Percentiles rank a stretch among this genome's conserved stretches.
These are phyloP conservation scores for Acipenser transmontanus DNA, from an alignment of 2,797 vertebrate genomes.

Conservation along the genomic window DNA sequence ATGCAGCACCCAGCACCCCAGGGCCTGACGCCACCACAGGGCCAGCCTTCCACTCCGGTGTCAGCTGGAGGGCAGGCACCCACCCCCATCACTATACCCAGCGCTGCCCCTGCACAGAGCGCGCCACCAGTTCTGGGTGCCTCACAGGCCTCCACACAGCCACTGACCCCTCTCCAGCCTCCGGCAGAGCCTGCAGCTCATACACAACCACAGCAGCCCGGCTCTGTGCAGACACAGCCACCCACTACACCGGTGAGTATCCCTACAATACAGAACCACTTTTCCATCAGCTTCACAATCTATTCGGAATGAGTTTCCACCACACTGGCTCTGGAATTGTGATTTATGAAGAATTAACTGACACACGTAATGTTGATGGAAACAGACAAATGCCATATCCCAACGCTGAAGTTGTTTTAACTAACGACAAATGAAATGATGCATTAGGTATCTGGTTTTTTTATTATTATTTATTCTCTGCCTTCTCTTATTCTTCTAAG, in stretches of 20 bases:
- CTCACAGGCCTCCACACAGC: conserved; percentile 70
- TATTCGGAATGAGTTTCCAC: too few relatives aligned
- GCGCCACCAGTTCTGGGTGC: conserved; percentile 69
- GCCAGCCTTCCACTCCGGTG: conserved; percentile 64
- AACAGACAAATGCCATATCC: too few relatives aligned
- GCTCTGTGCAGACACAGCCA: conserved; percentile 77
- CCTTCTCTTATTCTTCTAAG: conserved; percentile 47
- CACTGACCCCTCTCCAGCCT: conserved; percentile 72
- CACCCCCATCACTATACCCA: conserved; percentile 71
- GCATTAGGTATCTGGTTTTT: conserved; percentile 10
- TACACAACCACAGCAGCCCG: conserved; percentile 55
- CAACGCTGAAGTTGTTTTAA: too few relatives aligned
- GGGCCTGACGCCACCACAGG: conserved; percentile 71
- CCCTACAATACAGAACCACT: neutral
- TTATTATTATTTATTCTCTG: conserved; percentile 32
- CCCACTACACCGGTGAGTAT: conserved; percentile 89
- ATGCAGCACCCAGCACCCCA: conserved; percentile 54
- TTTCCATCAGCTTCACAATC: too few relatives aligned
- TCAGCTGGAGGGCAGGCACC: conserved; percentile 65
- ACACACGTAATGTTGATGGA: too few relatives aligned
- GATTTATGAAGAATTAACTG: too few relatives aligned
- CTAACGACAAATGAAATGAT: too few relatives aligned
- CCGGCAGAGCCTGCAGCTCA: conserved; percentile 70
- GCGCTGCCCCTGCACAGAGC: conserved; percentile 70
- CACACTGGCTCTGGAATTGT: too few relatives aligned